A percentile compares a stretch with the other conserved stretches of the same genome.
phyloP scores from a whole-genome alignment of 1,140 invertebrate species.

The Steinernema khuongi region DNA sequence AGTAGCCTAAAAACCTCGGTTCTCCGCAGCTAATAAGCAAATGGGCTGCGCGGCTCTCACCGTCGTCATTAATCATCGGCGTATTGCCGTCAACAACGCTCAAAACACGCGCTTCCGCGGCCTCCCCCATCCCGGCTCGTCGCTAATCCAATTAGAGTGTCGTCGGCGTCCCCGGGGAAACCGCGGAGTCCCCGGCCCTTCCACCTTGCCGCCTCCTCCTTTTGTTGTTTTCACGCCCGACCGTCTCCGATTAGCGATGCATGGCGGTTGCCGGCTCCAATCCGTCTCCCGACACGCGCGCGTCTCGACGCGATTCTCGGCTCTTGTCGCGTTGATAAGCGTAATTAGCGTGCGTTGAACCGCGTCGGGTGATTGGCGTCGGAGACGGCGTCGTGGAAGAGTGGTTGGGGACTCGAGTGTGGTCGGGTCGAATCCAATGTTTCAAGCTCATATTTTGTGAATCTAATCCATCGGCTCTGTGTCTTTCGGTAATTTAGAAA shows the following conservation, averaged over 20 bases:
- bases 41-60: no score
- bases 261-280: background rate
- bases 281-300: no score
- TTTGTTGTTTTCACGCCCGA: conserved; percentile 9
- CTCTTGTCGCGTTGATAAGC: background rate
- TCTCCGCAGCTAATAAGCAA: no score
- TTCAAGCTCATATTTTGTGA: no score
- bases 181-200: background rate
- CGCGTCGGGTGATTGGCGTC: background rate
- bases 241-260: background rate
- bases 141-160: conserved; percentile 12
- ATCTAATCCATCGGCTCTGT: no score
- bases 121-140: background rate
- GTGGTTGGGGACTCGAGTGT: no score
- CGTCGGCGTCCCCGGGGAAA: background rate
- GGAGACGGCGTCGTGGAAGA: background rate
- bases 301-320: background rate
- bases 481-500: no score
- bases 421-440: no score
- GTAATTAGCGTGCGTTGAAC: background rate
- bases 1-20: no score
- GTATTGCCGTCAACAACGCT: no score
- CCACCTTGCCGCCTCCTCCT: background rate
- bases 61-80: no score
- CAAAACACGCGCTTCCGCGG: background rate